These are phyloP conservation scores for Sycophila sp. DNA, from an alignment of 1,140 invertebrate species.

Conservation along the genomic window DNA sequence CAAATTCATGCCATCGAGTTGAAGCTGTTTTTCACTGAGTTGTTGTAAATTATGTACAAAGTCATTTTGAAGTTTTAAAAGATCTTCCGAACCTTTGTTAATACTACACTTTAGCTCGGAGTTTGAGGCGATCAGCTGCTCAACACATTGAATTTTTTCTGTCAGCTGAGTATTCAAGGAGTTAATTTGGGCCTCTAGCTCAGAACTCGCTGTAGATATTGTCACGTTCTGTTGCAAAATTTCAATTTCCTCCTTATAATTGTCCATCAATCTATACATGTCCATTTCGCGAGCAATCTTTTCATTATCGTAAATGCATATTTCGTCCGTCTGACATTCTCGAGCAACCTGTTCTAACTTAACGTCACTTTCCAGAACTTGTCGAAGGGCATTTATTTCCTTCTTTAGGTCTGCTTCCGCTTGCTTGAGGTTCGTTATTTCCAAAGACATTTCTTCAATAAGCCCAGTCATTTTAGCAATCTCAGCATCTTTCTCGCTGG, in stretches of 20 bases:
- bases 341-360: conserved; percentile 17
- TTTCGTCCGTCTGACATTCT: conserved; percentile 5
- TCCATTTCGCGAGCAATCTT: not conserved
- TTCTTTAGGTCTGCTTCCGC: not conserved
- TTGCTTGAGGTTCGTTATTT: not conserved
- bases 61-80: conserved; percentile 13
- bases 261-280: not conserved
- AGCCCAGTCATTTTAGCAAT: not conserved
- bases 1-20: not conserved
- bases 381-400: conserved; percentile 20
- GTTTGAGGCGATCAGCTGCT: conserved; percentile 40
- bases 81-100: conserved; percentile 30
- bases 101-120: conserved; percentile 37
- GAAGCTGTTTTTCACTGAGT: conserved; percentile 4
- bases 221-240: not conserved
- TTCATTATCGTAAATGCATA: not conserved
- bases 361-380: not conserved
- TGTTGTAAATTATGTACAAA: conserved; percentile 30
- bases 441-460: conserved; percentile 4
- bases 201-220: not conserved
- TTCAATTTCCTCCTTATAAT: conserved; percentile 16
- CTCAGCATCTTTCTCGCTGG: conserved; percentile 13
- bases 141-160: conserved; percentile 22
- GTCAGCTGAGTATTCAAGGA: conserved; percentile 14
- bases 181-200: not conserved